These are phyloP conservation scores for Zapornia atra DNA, from an alignment of 2,113 vertebrate species.

Conservation along the genomic window DNA sequence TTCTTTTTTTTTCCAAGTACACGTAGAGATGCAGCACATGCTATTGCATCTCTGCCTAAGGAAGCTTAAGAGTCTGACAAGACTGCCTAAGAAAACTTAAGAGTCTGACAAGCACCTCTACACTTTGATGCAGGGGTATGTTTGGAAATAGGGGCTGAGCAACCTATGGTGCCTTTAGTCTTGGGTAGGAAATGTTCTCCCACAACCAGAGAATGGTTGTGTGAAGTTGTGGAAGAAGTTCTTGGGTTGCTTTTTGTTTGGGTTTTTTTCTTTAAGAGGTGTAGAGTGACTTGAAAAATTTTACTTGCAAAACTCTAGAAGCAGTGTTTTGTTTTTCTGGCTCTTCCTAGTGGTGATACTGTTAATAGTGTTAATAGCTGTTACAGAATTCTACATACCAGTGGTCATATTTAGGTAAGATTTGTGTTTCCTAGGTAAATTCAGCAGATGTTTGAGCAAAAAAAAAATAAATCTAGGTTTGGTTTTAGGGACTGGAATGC, in stretches of 20 bases:
- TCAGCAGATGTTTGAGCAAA: neutral
- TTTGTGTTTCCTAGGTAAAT: neutral
- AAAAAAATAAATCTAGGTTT: neutral
- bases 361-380: neutral
- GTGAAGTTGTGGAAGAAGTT: neutral
- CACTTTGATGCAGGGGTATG: fast-evolving
- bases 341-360: neutral
- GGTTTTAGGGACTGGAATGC: neutral
- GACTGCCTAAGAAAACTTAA: neutral
- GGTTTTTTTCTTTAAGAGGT: neutral
- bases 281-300: neutral
- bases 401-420: neutral
- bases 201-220: neutral
- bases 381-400: neutral
- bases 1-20: neutral
- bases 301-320: neutral
- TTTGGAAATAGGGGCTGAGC: neutral
- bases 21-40: neutral
- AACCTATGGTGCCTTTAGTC: neutral
- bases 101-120: neutral
- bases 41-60: neutral
- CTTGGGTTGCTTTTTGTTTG: neutral
- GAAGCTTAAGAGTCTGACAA: neutral
- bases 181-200: neutral
- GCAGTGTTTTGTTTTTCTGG: neutral